Conservation (phyloP, 2,113 vertebrate genomes). For the Castor canadensis region DNA sequence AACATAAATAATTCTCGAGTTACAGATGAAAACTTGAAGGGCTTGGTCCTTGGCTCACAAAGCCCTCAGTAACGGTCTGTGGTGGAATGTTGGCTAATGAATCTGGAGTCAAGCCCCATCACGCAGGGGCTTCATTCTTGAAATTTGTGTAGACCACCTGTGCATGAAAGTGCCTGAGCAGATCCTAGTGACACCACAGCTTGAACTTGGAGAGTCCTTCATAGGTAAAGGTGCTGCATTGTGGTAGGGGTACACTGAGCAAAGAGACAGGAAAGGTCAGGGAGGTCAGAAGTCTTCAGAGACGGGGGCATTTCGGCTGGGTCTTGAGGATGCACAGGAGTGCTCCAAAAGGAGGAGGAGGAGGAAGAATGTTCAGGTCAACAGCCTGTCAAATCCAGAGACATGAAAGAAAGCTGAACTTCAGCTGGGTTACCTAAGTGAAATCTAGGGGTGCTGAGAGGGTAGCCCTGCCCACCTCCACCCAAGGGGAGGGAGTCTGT, state of each 20-base stretch:
- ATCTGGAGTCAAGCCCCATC: neutral
- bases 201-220: no score
- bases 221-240: neutral
- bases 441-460: neutral
- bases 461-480: neutral
- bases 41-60: neutral
- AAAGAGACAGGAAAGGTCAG: neutral
- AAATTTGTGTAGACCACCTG: neutral
- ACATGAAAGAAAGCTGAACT: neutral
- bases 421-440: neutral
- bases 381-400: neutral
- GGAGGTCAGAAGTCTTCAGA: neutral
- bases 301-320: neutral
- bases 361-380: neutral
- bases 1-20: neutral
- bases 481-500: fast-evolving
- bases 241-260: neutral
- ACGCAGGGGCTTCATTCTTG: neutral
- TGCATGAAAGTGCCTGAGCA: neutral
- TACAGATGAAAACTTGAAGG: neutral
- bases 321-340: neutral
- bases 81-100: neutral
- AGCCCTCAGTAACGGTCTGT: neutral
- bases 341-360: neutral
- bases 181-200: neutral